Conservation (phyloP, 2,113 vertebrate genomes). For the Oncorhynchus kisutch region DNA sequence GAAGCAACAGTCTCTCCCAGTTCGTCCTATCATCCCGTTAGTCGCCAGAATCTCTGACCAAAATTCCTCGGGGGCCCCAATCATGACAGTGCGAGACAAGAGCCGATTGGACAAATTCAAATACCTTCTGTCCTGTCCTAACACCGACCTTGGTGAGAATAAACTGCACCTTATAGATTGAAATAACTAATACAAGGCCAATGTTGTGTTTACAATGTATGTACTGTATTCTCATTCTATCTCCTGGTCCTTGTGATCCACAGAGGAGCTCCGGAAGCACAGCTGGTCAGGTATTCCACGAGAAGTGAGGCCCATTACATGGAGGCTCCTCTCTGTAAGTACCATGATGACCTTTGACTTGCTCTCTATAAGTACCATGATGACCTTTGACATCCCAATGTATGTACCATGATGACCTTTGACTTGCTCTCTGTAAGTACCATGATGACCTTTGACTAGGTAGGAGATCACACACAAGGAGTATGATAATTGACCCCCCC, state of each 20-base stretch:
- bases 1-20: constrained; percentile 91
- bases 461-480: too few species aligned
- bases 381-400: constrained; percentile 74
- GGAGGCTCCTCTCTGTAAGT: constrained; percentile 93
- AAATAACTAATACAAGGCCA: background rate
- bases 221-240: constrained; percentile 3
- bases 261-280: constrained; percentile 95
- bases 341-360: background rate
- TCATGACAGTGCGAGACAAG: constrained; percentile 94
- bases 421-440: constrained; percentile 82
- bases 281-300: constrained; percentile 97
- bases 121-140: constrained; percentile 88
- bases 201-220: background rate
- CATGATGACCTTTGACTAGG: constrained; percentile 1
- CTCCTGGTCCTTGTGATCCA: constrained; percentile 1
- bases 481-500: too few species aligned
- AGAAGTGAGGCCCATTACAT: constrained; percentile 93
- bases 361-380: constrained; percentile 79
- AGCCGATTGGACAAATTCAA: constrained; percentile 93
- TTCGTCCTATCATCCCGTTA: constrained; percentile 90
- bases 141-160: constrained; percentile 90
- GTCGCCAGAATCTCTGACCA: constrained; percentile 97
- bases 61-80: constrained; percentile 92
- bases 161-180: too few species aligned
- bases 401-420: constrained; percentile 51